phyloP scores from a whole-genome alignment of 2,797 vertebrate genomes.

The Aselliscus stoliczkanus region DNA sequence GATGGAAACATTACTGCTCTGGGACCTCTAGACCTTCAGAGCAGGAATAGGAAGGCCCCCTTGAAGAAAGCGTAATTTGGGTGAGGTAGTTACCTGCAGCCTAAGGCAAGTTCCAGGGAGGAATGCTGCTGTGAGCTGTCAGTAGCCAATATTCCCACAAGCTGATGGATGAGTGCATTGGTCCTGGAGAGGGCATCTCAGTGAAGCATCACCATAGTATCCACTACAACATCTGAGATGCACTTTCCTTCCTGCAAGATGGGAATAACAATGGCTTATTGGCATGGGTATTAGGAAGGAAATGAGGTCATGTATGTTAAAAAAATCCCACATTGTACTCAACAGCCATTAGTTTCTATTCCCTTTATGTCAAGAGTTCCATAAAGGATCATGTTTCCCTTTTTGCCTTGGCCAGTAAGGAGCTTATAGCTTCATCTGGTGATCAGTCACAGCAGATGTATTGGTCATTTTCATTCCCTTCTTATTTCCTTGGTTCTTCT shows the following conservation, averaged over 20 bases:
- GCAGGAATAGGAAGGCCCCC: not conserved
- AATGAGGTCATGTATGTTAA: not conserved
- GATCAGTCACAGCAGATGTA: not conserved
- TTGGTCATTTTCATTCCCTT: not conserved
- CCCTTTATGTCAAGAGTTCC: not conserved
- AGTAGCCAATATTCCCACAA: not conserved
- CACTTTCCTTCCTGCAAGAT: not conserved
- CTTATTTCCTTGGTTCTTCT: not conserved
- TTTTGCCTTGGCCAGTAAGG: constrained; percentile 5
- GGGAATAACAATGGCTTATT: not conserved
- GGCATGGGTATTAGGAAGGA: not conserved
- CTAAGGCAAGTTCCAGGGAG: not conserved
- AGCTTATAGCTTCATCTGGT: not conserved
- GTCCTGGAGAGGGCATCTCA: not conserved
- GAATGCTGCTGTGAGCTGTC: not conserved
- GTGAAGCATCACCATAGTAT: not conserved
- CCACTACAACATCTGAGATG: not conserved
- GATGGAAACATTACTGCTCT: too few species aligned
- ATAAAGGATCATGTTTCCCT: not conserved
- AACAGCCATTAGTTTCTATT: not conserved
- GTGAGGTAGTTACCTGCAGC: not conserved
- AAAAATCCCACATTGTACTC: not conserved
- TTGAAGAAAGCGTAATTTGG: not conserved
- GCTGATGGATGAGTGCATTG: not conserved
- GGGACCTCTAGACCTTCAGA: not conserved